These are phyloP conservation scores for Drosophila mojavensis DNA, from an alignment of 1,140 invertebrate species.

Conservation along the genomic window DNA sequence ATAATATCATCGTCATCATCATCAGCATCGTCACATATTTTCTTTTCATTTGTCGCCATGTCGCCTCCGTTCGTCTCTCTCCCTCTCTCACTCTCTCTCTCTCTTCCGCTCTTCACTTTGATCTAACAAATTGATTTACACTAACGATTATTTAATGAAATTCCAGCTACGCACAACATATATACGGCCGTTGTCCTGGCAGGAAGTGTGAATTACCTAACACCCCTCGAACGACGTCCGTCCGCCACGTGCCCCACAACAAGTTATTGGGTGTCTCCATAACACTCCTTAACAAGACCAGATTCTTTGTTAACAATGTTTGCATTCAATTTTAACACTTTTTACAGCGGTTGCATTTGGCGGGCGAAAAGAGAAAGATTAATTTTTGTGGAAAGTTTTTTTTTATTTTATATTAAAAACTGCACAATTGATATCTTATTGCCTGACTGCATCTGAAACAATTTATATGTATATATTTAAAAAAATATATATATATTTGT, in stretches of 20 bases:
- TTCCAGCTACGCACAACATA: conserved; percentile 49
- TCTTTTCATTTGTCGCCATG: conserved; percentile 80
- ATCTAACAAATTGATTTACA: conserved; percentile 81
- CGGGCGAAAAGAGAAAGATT: background rate
- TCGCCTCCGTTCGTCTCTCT: conserved; percentile 23
- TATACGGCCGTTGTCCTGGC: conserved; percentile 38
- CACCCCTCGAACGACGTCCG: conserved; percentile 53
- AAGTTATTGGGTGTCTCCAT: conserved; percentile 60
- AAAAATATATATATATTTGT: too few relatives aligned
- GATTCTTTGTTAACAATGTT: conserved; percentile 1
- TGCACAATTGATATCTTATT: too few relatives aligned
- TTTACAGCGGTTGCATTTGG: conserved; percentile 4
- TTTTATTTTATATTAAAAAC: background rate
- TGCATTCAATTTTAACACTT: conserved; percentile 25
- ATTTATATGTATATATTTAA: too few relatives aligned
- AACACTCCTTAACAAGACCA: background rate
- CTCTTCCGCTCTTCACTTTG: conserved; percentile 43
- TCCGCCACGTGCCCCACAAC: conserved; percentile 56
- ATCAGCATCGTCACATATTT: conserved; percentile 48
- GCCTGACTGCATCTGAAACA: too few relatives aligned
- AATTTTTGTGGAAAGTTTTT: background rate
- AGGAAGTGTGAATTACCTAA: conserved; percentile 77
- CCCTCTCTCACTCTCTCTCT: too few relatives aligned
- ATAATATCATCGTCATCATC: conserved; percentile 53
- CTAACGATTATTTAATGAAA: conserved; percentile 82